phyloP scores from a whole-genome alignment of 2,797 vertebrate genomes.

The Microctenopoma lineatum region DNA sequence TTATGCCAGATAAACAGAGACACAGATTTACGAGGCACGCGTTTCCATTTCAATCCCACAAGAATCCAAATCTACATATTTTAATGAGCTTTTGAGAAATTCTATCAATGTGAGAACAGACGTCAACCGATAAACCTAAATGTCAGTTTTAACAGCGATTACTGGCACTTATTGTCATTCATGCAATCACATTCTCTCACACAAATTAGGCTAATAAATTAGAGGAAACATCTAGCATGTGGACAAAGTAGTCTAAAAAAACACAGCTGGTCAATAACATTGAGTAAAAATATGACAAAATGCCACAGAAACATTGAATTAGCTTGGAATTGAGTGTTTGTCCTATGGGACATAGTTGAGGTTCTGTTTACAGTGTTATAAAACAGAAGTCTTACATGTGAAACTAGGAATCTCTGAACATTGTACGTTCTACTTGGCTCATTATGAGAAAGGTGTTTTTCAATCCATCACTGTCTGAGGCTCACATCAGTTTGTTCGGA shows the following conservation, averaged over 20 bases:
- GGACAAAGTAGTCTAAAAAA: constrained; percentile 34
- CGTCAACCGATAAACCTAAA: constrained; percentile 13
- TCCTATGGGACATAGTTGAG: neutral
- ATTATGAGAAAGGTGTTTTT: neutral
- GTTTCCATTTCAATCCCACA: constrained; percentile 61
- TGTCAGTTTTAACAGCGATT: constrained; percentile 19
- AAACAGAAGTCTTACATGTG: neutral
- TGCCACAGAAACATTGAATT: neutral
- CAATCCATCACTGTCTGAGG: neutral
- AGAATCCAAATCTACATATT: constrained; percentile 53
- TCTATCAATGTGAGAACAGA: constrained; percentile 32
- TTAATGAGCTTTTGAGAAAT: constrained; percentile 27
- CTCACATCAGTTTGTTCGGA: neutral
- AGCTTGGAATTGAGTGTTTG: neutral
- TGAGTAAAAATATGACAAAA: constrained; percentile 4
- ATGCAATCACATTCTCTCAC: constrained; percentile 20
- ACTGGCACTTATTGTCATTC: constrained; percentile 11
- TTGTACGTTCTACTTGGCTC: neutral
- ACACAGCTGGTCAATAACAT: constrained; percentile 33
- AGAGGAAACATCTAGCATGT: constrained; percentile 22
- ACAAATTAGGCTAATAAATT: constrained; percentile 64
- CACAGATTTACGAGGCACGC: neutral
- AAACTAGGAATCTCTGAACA: neutral
- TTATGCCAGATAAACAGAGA: neutral
- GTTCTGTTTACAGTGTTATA: neutral